Evolutionary conservation across 2,888 invertebrate species (phyloP), one percentile per base, ranked within the genome.

Genomic region (Dyspetes luteomarginatus): DNA sequence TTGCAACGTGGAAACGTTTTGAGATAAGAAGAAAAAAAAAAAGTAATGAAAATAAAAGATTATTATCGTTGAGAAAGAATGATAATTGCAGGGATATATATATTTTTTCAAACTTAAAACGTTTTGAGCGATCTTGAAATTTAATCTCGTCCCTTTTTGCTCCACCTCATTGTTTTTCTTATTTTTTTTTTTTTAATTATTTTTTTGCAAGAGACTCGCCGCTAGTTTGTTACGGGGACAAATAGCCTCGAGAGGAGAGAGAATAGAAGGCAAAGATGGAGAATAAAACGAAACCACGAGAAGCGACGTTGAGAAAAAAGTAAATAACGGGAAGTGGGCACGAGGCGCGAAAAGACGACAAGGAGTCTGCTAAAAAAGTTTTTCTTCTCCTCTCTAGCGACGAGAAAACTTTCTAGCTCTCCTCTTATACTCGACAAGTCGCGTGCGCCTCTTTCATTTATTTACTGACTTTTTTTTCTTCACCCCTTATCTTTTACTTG

Each of bases 401-500:
- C 69, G 80, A 79, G 76, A 84, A 81, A 82, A 81, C 72, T 74
- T 77, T 80, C 64, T 69, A 69, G 28, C 45, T 41, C 52, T 69
- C 45, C 45, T 76, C 19, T 56, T 36, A 60, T 41, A 58, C 73
- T 58, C 52, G 68, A 56, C 77, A 50, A 65, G 69, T 75, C 56
- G 45, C 65, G 43, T n/a, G 41, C 68, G 64, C 64, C 71, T 76
- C 65, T 79, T 69, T 79, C 74, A 73, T 79, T 73, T 79, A 78
- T 81, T 77, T 81, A 81, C 81, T 79, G 73, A 48, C 79, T 67
- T 28, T 71, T 69, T 74, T 76, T 71, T 58, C 12, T 65, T 62
- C 26, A 28, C 30, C 12, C 12, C 36, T 36, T 12, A 2, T 36
- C 36, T 9, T 12, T 12, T 0, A 2, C 36, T 7, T 36, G 36